Percentiles rank a stretch among this genome's conserved stretches.
Evolutionary conservation across 2,888 invertebrate species (phyloP).

Genomic region (Anthophora plumipes): DNA sequence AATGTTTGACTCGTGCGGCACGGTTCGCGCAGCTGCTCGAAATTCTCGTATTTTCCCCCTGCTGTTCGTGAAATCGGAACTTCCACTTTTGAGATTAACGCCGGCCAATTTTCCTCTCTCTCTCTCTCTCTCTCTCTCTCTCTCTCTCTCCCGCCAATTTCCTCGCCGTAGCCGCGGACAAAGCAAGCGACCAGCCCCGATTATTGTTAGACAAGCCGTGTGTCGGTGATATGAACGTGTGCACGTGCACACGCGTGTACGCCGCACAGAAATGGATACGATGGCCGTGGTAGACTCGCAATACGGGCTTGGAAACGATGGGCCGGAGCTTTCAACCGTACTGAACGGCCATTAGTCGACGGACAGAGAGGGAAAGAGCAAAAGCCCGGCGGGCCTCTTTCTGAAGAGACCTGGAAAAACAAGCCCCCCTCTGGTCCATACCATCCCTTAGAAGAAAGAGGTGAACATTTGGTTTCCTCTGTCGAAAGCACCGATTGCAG

Average conservation of each 20-base stretch:
- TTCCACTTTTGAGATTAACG: constrained; percentile 55
- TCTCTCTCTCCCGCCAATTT: constrained; percentile 33
- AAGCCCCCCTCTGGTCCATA: constrained; percentile 32
- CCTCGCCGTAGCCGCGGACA: constrained; percentile 42
- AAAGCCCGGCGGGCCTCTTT: constrained; percentile 58
- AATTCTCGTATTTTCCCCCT: constrained; percentile 14
- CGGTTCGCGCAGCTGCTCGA: constrained; percentile 27
- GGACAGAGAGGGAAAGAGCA: constrained; percentile 54
- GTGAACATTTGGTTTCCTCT: constrained; percentile 1
- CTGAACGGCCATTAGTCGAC: constrained; percentile 76
- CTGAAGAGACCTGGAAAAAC: constrained; percentile 59
- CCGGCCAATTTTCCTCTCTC: constrained; percentile 40
- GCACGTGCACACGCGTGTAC: neutral
- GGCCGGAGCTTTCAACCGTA: constrained; percentile 68
- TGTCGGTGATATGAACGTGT: neutral
- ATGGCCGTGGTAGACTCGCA: constrained; percentile 35
- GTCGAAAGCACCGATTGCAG: constrained; percentile 49
- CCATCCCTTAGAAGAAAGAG: neutral
- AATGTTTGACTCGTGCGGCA: constrained; percentile 30
- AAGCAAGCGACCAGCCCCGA: constrained; percentile 38
- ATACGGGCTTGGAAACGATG: constrained; percentile 52
- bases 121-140: neutral
- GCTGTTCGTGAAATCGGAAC: constrained; percentile 32
- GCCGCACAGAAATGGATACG: constrained; percentile 45
- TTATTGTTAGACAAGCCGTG: constrained; percentile 41